Conservation (phyloP, 2,113 vertebrate genomes). For the Dinomys branickii region DNA sequence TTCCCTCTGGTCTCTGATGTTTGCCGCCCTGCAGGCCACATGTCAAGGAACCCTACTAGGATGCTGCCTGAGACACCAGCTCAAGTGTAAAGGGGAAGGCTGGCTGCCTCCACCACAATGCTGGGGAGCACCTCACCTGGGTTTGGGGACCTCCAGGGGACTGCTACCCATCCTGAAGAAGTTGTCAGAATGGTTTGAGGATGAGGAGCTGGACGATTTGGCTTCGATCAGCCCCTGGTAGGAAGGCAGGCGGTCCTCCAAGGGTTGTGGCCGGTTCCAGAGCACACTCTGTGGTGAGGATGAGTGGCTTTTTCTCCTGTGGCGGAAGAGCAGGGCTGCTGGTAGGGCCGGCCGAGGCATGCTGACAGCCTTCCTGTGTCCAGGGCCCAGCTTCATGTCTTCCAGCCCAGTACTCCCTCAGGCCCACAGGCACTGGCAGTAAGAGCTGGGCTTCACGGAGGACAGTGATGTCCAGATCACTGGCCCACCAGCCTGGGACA, state of each 20-base stretch:
- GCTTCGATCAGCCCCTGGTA: conserved; percentile 87
- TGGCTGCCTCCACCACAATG: background rate
- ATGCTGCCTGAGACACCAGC: background rate
- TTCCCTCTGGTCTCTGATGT: background rate
- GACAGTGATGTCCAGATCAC: background rate
- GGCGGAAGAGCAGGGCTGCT: background rate
- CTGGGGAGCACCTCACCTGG: conserved; percentile 88
- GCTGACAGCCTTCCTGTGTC: background rate
- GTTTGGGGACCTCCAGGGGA: conserved; percentile 95
- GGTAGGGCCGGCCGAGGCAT: no score
- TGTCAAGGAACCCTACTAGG: background rate
- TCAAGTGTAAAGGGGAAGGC: background rate
- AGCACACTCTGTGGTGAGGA: conserved; percentile 92
- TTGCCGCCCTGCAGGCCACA: background rate
- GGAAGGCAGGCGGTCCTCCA: conserved; percentile 89
- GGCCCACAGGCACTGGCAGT: background rate
- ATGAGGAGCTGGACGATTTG: conserved; percentile 95
- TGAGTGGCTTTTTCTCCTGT: conserved; percentile 92
- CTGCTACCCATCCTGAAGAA: conserved; percentile 94
- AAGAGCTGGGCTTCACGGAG: background rate
- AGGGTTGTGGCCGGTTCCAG: conserved; percentile 89
- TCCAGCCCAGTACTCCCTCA: background rate
- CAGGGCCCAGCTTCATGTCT: background rate
- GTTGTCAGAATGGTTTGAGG: conserved; percentile 95
- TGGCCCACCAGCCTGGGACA: background rate